Evolutionary conservation across 2,888 invertebrate genomes (phyloP).

Genomic region (Girardia tigrina): DNA sequence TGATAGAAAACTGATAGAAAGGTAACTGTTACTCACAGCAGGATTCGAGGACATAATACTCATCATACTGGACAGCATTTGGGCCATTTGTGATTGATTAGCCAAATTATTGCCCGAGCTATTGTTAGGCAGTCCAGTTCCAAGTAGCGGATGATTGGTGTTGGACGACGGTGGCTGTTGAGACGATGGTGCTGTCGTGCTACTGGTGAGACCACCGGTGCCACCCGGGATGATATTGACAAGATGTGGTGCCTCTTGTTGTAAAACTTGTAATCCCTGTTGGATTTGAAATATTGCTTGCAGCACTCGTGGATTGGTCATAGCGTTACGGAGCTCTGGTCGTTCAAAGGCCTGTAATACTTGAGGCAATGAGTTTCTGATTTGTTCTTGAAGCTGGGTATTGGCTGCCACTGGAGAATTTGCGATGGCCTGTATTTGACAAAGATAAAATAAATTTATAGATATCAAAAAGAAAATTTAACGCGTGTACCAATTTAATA

Average conservation of each 20-base stretch:
- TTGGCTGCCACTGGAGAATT: slow-evolving; percentile 73
- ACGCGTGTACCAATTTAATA: slow-evolving; percentile 38
- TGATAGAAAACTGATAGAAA: too few relatives aligned
- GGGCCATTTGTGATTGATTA: slow-evolving; percentile 41
- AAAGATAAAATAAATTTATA: too few relatives aligned
- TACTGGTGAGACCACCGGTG: slow-evolving; percentile 42
- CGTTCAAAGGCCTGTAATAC: slow-evolving; percentile 60
- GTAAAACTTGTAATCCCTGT: slow-evolving; percentile 72
- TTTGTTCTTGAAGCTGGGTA: slow-evolving; percentile 60
- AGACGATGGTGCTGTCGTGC: slow-evolving; percentile 40
- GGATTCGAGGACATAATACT: slow-evolving; percentile 40
- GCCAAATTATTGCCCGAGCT: slow-evolving; percentile 33
- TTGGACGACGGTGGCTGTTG: slow-evolving; percentile 42
- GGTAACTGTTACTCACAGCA: slow-evolving; percentile 48
- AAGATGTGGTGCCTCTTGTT: slow-evolving; percentile 39
- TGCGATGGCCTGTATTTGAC: slow-evolving; percentile 48
- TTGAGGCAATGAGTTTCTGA: slow-evolving; percentile 52
- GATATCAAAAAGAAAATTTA: slow-evolving; percentile 50
- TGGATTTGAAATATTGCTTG: slow-evolving; percentile 86
- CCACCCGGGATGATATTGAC: slow-evolving; percentile 36
- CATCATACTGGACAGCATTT: slow-evolving; percentile 50
- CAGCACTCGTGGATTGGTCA: slow-evolving; percentile 82
- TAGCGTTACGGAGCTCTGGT: slow-evolving; percentile 68
- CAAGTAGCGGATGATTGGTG: slow-evolving; percentile 32
- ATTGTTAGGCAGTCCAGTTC: slow-evolving; percentile 37